Evolutionary conservation across 1,140 invertebrate species (phyloP).

Genomic region (Eriocheir sinensis): DNA sequence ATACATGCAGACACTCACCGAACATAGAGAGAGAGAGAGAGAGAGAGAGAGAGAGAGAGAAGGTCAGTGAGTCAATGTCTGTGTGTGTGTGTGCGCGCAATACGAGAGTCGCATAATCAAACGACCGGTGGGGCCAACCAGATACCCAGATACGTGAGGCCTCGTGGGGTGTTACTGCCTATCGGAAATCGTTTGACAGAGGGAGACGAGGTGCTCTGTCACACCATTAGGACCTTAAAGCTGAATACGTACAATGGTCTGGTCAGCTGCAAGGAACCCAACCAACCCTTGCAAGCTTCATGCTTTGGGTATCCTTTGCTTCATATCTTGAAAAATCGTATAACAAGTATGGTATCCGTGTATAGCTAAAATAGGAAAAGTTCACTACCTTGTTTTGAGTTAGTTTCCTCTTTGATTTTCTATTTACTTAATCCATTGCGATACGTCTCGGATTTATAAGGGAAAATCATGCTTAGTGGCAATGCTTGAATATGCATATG

Average conservation of each 20-base stretch:
- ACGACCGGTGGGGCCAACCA: neutral
- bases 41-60: neutral
- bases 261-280: slow-evolving; percentile 1
- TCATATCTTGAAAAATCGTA: neutral
- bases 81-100: neutral
- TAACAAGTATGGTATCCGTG: no score
- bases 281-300: neutral
- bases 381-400: no score
- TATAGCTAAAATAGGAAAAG: no score
- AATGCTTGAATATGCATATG: no score
- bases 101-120: neutral
- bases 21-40: neutral
- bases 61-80: neutral
- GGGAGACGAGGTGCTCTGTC: neutral
- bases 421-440: no score
- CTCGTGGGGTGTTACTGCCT: neutral
- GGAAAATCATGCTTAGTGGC: no score
- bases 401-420: no score
- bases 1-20: no score
- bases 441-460: no score
- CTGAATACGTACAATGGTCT: neutral
- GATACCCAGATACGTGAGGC: neutral
- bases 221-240: slow-evolving; percentile 24
- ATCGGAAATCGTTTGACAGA: slow-evolving; percentile 24
- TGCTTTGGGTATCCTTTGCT: neutral